phyloP scores from a whole-genome alignment of 2,113 vertebrate genomes.

The Trematomus loennbergii region DNA sequence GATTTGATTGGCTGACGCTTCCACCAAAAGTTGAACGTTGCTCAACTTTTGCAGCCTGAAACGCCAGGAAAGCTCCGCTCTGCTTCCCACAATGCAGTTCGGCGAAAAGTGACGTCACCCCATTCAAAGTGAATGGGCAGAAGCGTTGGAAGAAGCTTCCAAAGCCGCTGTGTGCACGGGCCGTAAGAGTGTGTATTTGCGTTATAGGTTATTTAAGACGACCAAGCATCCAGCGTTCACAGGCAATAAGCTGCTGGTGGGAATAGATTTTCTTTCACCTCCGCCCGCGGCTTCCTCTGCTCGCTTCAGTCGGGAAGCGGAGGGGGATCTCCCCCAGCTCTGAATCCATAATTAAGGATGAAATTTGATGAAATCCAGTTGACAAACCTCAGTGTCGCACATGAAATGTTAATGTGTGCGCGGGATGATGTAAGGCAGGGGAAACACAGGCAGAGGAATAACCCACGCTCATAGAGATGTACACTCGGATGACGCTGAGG shows the following conservation, averaged over 20 bases:
- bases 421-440: slow-evolving; percentile 44
- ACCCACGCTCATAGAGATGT: neutral
- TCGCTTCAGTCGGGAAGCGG: neutral
- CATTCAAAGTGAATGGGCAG: too few relatives aligned
- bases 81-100: too few relatives aligned
- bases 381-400: slow-evolving; percentile 53
- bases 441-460: neutral
- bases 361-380: slow-evolving; percentile 72
- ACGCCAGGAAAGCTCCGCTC: too few relatives aligned
- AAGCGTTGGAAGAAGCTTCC: too few relatives aligned
- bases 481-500: slow-evolving; percentile 35
- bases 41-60: too few relatives aligned
- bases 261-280: neutral
- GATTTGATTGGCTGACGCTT: too few relatives aligned
- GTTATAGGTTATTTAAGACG: slow-evolving; percentile 41
- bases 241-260: slow-evolving; percentile 17
- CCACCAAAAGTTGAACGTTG: too few relatives aligned
- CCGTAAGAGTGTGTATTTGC: slow-evolving; percentile 37
- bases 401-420: slow-evolving; percentile 73
- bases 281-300: neutral
- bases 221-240: slow-evolving; percentile 13
- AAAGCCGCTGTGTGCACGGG: too few relatives aligned
- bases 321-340: slow-evolving; percentile 41
- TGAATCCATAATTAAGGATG: slow-evolving; percentile 62
- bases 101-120: too few relatives aligned